phyloP scores from a whole-genome alignment of 2,113 vertebrate genomes.

The Pterophyllum scalare region DNA sequence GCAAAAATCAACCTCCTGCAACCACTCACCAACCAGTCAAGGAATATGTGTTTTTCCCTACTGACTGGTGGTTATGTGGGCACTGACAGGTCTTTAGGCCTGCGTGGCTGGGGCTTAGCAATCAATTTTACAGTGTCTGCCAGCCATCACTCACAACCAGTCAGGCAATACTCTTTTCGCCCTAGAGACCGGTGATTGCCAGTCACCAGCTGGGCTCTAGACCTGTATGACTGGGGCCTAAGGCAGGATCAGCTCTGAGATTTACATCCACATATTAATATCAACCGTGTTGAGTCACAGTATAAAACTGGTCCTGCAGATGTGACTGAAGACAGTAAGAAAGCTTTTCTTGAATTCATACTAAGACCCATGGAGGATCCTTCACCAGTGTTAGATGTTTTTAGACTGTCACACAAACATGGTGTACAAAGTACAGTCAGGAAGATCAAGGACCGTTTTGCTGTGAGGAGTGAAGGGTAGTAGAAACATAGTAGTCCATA shows the following conservation, averaged over 20 bases:
- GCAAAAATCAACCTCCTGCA: too few relatives aligned
- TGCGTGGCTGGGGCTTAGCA: too few relatives aligned
- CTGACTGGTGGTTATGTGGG: too few relatives aligned
- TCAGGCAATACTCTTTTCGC: not conserved
- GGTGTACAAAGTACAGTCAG: not conserved
- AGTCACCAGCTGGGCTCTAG: not conserved
- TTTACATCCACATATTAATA: not conserved
- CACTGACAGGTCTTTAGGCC: too few relatives aligned
- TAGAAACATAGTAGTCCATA: not conserved
- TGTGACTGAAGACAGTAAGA: not conserved
- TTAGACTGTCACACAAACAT: not conserved
- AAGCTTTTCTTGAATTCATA: not conserved
- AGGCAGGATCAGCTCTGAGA: slow-evolving; percentile 4
- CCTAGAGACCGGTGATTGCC: not conserved
- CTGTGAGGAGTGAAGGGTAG: not conserved
- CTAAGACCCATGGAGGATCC: not conserved
- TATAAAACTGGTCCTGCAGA: not conserved
- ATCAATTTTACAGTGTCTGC: too few relatives aligned
- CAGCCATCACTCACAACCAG: too few relatives aligned
- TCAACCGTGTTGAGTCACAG: not conserved
- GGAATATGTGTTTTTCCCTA: too few relatives aligned
- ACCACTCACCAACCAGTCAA: too few relatives aligned
- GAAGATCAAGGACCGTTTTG: not conserved
- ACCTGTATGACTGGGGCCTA: not conserved
- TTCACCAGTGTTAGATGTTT: not conserved